A percentile compares a stretch with the other conserved stretches of the same genome.
Conservation (phyloP, 2,888 invertebrate genomes). For the Labia minor region DNA sequence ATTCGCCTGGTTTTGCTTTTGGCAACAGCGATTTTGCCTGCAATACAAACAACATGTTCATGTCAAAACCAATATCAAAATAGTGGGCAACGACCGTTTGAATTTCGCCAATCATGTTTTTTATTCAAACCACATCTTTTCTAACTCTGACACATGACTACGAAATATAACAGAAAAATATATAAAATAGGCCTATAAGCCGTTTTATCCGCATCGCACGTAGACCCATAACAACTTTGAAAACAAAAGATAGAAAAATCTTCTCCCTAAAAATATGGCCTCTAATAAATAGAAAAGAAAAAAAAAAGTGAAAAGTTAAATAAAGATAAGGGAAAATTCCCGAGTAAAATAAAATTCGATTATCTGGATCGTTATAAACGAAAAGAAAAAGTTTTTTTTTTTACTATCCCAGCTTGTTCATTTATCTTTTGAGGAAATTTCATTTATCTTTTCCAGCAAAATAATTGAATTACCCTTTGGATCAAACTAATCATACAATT, state of each 20-base stretch:
- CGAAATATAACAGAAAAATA: background rate
- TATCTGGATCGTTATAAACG: no score
- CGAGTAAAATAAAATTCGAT: background rate
- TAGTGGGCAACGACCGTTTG: no score
- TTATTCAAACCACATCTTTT: background rate
- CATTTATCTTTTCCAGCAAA: no score
- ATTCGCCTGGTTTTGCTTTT: constrained; percentile 84
- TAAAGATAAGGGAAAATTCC: background rate
- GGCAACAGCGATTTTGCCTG: constrained; percentile 78
- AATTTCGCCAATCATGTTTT: background rate
- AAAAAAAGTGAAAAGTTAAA: background rate
- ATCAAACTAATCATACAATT: no score
- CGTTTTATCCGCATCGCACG: background rate
- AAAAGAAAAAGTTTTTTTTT: no score
- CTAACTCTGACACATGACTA: background rate
- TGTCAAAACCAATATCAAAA: background rate
- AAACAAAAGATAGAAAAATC: background rate
- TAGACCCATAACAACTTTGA: background rate
- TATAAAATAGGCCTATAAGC: background rate
- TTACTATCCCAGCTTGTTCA: no score
- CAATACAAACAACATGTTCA: constrained; percentile 19
- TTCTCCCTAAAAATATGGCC: background rate
- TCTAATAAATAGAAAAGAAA: background rate
- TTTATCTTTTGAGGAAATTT: no score
- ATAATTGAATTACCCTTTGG: no score